Evolutionary conservation across 1,140 invertebrate species (phyloP), one percentile per base, ranked within the genome.

Genomic region (Conus ventricosus): DNA sequence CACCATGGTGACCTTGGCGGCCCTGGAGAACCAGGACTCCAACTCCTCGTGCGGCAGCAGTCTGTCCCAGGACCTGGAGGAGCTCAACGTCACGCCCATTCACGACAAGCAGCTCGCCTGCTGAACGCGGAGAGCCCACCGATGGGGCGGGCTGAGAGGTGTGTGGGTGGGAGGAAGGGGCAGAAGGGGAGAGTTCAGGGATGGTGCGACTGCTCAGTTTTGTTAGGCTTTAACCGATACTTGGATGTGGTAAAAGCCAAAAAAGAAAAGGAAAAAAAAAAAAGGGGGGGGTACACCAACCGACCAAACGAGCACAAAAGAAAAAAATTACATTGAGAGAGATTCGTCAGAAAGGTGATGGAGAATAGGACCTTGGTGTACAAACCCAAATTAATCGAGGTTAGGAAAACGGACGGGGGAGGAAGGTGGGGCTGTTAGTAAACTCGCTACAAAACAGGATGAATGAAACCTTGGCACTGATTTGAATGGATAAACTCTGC

Each of bases 31-130:
- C 75, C 88, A 84, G 20, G 88, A 85, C 57, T 84, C 82, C 23
- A 88, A 84, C 75, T 85, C 84, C 17, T 88, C 87, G 2, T 60
- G 25, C 13, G 60, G 75, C 54, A 53, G 60, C 10, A 85, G 88
- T 17, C 88, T 88, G 13, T 84, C 81, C 13, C 81, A 88, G 63
- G 88, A 88, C 55, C 75, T 88, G 20, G 81, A 88, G 71, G 88
- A 88, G 27, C 75, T 88, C 27, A 83, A 88, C 51, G 83, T 88
- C 53, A 88, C 84, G 25, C 88, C 88, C 53, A 25, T 88, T 4
- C 25, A 84, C 51, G 13, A 20, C 15, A 81, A 81, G 23, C 27
- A 81, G 51, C 11, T 23, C 17, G 13, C 11, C 7, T 54, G 39
- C 15, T 81, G 17, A 54, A 0, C 10, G 76, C 4, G 80, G 7